phyloP scores from a whole-genome alignment of 2,113 vertebrate species.

The Nymphicus hollandicus region DNA sequence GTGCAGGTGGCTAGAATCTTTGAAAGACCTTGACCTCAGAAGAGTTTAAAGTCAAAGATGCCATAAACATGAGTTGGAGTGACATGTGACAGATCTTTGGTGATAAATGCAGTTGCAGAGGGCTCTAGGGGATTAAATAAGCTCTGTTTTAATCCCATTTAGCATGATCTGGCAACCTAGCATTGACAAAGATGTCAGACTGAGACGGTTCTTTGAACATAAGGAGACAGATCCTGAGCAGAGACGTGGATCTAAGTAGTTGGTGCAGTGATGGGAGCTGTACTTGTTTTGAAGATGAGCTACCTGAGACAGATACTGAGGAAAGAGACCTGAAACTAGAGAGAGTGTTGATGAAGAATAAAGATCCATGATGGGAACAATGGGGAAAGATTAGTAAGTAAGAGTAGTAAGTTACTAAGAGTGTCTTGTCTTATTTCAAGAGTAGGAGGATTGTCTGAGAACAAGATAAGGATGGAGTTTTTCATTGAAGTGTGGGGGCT shows the following conservation, averaged over 20 bases:
- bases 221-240: not conserved
- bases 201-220: not conserved
- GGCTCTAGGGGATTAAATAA: not conserved
- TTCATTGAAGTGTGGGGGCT: not conserved
- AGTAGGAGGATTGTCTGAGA: not conserved
- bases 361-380: not conserved
- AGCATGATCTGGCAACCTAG: not conserved
- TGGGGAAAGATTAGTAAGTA: not conserved
- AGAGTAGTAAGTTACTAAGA: not conserved
- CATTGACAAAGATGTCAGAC: not conserved
- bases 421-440: not conserved
- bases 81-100: not conserved
- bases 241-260: not conserved
- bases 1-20: not conserved
- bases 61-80: not conserved
- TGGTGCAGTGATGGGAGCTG: not conserved
- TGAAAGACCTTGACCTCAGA: not conserved
- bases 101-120: not conserved
- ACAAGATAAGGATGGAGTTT: not conserved
- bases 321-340: not conserved
- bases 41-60: not conserved
- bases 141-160: not conserved
- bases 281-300: not conserved
- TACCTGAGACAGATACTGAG: not conserved
- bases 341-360: not conserved